Conservation (phyloP, 2,113 vertebrate genomes). For the Coptodon bakossiorum region DNA sequence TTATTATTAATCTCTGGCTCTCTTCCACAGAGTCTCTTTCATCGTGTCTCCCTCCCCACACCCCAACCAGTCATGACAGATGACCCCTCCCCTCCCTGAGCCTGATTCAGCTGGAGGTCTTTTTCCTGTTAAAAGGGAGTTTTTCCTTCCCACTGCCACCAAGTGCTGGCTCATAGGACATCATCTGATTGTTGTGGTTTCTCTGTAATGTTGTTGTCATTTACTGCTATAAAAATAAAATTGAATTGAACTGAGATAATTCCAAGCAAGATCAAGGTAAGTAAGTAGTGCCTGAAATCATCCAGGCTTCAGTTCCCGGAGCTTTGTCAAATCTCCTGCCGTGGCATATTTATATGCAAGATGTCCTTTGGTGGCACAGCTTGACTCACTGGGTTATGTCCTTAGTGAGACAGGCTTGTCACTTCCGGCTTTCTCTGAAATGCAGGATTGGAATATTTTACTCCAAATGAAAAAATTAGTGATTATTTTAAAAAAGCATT, state of each 20-base stretch:
- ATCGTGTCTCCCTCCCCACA: neutral
- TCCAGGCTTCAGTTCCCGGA: neutral
- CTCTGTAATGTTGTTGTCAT: neutral
- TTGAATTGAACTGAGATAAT: neutral
- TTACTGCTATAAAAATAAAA: neutral
- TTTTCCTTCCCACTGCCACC: neutral
- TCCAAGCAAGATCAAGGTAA: fast-evolving
- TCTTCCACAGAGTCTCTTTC: neutral
- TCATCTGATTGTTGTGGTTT: neutral
- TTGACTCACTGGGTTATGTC: neutral
- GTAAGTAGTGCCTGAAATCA: neutral
- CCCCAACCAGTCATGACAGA: neutral
- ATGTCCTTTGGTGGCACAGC: neutral
- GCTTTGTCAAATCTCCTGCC: neutral
- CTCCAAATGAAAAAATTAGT: neutral
- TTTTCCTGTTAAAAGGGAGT: neutral
- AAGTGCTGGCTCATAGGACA: fast-evolving
- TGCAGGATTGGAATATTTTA: neutral
- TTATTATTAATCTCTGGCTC: neutral
- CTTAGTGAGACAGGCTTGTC: neutral
- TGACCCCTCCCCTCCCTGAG: fast-evolving
- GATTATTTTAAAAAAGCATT: neutral
- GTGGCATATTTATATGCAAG: neutral
- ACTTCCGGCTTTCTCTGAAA: fast-evolving
- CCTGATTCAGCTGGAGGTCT: fast-evolving